Evolutionary conservation across 2,113 vertebrate genomes (phyloP).

Genomic region (Ailurus styani): DNA sequence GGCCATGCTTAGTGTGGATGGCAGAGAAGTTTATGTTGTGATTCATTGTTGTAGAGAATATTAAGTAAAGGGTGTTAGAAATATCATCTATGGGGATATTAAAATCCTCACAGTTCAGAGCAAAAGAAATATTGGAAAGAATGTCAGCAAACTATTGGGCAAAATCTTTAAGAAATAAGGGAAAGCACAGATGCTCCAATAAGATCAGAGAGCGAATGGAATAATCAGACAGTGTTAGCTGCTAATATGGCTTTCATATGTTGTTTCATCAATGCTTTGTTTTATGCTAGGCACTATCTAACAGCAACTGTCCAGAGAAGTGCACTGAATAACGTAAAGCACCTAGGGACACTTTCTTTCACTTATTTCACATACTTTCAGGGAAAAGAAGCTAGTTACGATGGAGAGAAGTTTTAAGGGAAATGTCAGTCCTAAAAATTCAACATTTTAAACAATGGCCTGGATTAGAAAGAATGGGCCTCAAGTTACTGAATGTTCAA

Average conservation of each 20-base stretch:
- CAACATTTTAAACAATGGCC: slow-evolving; percentile 25
- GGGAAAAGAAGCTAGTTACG: neutral
- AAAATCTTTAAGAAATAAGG: neutral
- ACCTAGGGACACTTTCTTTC: neutral
- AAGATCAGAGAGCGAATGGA: neutral
- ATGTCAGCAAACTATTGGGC: neutral
- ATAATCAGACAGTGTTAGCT: neutral
- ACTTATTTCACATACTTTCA: neutral
- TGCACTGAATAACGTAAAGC: neutral
- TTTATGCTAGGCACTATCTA: neutral
- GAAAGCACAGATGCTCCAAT: neutral
- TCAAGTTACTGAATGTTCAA: slow-evolving; percentile 29
- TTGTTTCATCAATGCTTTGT: neutral
- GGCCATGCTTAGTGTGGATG: neutral
- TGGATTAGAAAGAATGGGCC: slow-evolving; percentile 25
- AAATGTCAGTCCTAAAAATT: slow-evolving; percentile 33
- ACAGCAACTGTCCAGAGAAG: neutral
- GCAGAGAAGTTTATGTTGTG: neutral
- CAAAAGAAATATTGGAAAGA: neutral
- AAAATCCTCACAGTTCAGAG: neutral
- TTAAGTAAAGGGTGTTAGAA: neutral
- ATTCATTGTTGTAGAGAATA: neutral
- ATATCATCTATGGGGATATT: neutral
- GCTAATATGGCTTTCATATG: neutral
- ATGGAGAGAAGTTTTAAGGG: neutral